Percentiles rank a stretch among this genome's conserved stretches.
Evolutionary conservation across 2,113 vertebrate genomes (phyloP).

Genomic region (Rhegmatorhina hoffmannsi): DNA sequence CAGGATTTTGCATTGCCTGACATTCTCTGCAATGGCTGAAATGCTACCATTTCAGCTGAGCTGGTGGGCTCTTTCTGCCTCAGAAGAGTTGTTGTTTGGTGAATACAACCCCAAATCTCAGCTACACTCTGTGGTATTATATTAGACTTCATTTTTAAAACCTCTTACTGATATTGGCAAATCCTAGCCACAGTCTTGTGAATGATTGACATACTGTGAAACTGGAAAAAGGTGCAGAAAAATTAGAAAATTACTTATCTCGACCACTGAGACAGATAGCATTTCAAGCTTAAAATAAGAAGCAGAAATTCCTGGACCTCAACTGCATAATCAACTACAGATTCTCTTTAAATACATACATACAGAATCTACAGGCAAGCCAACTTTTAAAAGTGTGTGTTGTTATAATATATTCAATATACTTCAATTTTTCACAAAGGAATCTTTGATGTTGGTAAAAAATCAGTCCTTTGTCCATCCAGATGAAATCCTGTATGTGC

Average conservation of each 20-base stretch:
- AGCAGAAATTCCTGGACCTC: background rate
- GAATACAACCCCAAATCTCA: background rate
- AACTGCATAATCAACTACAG: background rate
- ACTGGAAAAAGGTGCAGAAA: background rate
- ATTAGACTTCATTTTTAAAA: slow-evolving; percentile 7
- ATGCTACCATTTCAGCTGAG: background rate
- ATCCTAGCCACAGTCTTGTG: background rate
- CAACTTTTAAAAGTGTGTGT: background rate
- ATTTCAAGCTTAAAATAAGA: slow-evolving; percentile 9
- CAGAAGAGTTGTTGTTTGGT: background rate
- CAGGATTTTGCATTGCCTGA: background rate
- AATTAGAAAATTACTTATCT: background rate
- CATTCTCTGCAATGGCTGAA: background rate
- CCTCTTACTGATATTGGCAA: background rate
- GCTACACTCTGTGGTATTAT: background rate
- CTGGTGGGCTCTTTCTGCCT: background rate
- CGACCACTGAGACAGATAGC: background rate
- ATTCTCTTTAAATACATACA: background rate
- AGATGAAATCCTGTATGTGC: background rate
- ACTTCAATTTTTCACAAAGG: background rate
- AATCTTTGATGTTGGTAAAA: background rate
- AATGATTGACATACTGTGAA: background rate
- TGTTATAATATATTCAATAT: background rate
- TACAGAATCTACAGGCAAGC: background rate
- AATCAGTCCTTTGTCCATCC: background rate